Evolutionary conservation across 1,140 invertebrate genomes (phyloP).

Genomic region (Maconellicoccus hirsutus): DNA sequence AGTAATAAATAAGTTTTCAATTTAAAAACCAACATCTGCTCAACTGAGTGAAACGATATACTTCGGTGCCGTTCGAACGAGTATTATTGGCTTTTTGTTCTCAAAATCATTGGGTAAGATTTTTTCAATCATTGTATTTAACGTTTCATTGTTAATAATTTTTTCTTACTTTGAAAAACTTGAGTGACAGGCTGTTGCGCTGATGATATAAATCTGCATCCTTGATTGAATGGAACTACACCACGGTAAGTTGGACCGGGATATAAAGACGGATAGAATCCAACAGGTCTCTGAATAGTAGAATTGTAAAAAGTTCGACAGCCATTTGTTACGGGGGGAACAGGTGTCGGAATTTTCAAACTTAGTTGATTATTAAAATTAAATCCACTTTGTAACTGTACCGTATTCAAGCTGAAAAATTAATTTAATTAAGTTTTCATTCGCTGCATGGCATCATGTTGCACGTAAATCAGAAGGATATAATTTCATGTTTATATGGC

Average conservation of each 20-base stretch:
- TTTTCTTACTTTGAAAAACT: constrained; percentile 10
- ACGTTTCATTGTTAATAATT: too few relatives aligned
- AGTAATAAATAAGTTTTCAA: neutral
- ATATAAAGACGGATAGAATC: neutral
- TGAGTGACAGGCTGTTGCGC: neutral
- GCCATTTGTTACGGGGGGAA: neutral
- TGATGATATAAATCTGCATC: neutral
- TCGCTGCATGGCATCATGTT: too few relatives aligned
- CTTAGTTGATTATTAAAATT: neutral
- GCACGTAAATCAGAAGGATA: neutral
- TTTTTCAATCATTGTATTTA: neutral
- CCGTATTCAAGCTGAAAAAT: neutral
- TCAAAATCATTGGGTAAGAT: neutral
- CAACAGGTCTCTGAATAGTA: neutral
- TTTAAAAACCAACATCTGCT: neutral
- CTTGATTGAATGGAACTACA: neutral
- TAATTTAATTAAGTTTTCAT: neutral
- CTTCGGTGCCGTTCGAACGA: neutral
- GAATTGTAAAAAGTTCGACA: neutral
- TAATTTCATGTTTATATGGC: neutral
- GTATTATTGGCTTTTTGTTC: too few relatives aligned
- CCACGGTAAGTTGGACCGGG: neutral
- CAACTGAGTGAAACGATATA: neutral
- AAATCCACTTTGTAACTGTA: neutral
- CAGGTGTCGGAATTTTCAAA: neutral